Evolutionary conservation across 2,113 vertebrate species (phyloP), one percentile per base, ranked within the genome.

Genomic region (Gavialis gangeticus): DNA sequence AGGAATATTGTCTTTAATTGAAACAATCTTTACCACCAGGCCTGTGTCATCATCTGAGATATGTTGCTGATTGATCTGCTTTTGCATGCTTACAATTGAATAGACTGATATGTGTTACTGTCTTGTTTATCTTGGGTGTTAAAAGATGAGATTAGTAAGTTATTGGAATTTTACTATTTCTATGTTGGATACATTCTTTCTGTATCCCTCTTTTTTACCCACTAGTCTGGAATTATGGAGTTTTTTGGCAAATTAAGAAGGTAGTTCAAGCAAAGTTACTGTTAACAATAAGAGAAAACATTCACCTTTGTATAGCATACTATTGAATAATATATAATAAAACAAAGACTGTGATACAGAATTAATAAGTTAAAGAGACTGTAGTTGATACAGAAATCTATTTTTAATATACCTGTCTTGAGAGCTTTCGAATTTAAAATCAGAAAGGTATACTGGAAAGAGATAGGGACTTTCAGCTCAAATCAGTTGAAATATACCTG

Each of bases 201-300:
- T 69, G 4, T 90, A 63, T 89, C 34, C 55, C 14, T 22, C 18
- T 85, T 84, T 86, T 28, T 84, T 34, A 90, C 28, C 12, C 66
- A 77, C 60, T 86, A 91, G 6, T 78, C 56, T 82, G 54, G 69
- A 30, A 27, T 30, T 80, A 28, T 87, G 4, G 54, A 76, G 71
- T 94, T 89, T 24, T 2, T 92, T 94, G 79, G 30, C 34, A 25
- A 79, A 58, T 75, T 28, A 46, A 63, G 71, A 93, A 91, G 58
- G 11, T 84, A 46, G 81, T 88, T 78, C 67, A 87, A 75, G 37
- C n/a, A 85, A 90, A 91, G 6, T 83, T 90, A 54, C 85, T 77
- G 25, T 46, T 62, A 59, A 69, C 94, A 93, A 85, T 96, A 91
- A 94, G 58, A 79, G 75, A 79, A 88, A 30, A 25, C 24, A 73